Evolutionary conservation across 2,113 vertebrate genomes (phyloP).

Genomic region (Indicator maculatus): DNA sequence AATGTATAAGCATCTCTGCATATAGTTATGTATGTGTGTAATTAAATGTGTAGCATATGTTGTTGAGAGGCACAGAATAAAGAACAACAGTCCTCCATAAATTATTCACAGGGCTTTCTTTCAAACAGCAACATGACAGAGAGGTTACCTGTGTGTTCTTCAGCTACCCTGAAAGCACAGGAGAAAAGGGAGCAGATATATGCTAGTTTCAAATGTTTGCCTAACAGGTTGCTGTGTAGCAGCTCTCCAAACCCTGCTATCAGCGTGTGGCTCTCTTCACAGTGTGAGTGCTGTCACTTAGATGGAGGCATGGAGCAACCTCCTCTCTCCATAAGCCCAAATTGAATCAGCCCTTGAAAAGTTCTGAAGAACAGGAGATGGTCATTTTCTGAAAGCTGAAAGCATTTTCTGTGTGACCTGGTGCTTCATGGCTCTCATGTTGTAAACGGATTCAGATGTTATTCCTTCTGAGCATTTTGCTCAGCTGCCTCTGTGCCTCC

Average conservation of each 20-base stretch:
- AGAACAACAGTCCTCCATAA: background rate
- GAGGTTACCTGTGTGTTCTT: background rate
- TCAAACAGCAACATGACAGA: background rate
- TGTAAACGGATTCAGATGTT: background rate
- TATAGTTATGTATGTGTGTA: background rate
- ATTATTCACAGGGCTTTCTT: background rate
- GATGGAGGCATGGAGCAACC: background rate
- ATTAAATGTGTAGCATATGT: background rate
- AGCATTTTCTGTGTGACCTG: too few species aligned
- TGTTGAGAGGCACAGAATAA: background rate
- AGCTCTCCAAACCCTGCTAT: background rate
- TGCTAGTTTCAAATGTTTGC: background rate
- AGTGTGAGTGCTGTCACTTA: background rate
- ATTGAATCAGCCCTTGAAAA: background rate
- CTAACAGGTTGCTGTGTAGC: background rate
- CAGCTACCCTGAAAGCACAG: background rate
- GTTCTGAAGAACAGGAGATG: background rate
- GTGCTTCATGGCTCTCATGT: background rate
- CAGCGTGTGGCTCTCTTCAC: background rate
- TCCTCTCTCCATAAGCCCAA: background rate
- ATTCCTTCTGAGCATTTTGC: background rate
- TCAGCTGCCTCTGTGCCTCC: background rate
- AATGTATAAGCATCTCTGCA: background rate
- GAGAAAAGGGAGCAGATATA: background rate
- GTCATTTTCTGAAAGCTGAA: background rate